Percentiles rank a stretch among this genome's conserved stretches.
phyloP scores from a whole-genome alignment of 2,888 invertebrate species.

The Priapulus caudatus region DNA sequence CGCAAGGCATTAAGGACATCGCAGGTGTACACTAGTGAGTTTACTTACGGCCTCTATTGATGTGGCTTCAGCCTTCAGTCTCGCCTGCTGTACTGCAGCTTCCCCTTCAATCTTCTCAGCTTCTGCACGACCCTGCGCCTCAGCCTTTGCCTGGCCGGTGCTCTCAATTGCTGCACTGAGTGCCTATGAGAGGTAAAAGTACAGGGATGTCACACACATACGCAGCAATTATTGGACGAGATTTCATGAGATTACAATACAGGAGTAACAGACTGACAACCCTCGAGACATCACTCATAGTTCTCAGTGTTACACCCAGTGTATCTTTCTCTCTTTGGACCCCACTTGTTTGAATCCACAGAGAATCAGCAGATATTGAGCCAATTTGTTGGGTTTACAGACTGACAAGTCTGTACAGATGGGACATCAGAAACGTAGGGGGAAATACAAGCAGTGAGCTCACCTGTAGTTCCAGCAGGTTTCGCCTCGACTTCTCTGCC shows the following conservation, averaged over 20 bases:
- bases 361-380: not conserved
- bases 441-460: not conserved
- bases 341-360: not conserved
- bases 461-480: conserved; percentile 39
- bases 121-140: conserved; percentile 43
- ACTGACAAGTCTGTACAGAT: not conserved
- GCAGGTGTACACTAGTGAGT: no score
- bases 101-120: conserved; percentile 43
- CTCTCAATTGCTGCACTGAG: conserved; percentile 43
- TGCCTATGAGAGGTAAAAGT: no score
- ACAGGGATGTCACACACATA: not conserved
- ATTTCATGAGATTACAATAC: not conserved
- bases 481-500: conserved; percentile 40
- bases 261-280: not conserved
- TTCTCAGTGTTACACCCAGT: no score
- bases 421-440: not conserved
- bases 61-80: conserved; percentile 40
- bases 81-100: conserved; percentile 43
- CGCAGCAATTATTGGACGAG: not conserved
- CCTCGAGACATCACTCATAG: no score
- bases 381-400: no score
- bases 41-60: conserved; percentile 41
- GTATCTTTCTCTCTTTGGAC: no score
- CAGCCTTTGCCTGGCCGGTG: conserved; percentile 44
- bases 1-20: no score